Conservation (phyloP, 2,113 vertebrate species). For the Scomber colias region DNA sequence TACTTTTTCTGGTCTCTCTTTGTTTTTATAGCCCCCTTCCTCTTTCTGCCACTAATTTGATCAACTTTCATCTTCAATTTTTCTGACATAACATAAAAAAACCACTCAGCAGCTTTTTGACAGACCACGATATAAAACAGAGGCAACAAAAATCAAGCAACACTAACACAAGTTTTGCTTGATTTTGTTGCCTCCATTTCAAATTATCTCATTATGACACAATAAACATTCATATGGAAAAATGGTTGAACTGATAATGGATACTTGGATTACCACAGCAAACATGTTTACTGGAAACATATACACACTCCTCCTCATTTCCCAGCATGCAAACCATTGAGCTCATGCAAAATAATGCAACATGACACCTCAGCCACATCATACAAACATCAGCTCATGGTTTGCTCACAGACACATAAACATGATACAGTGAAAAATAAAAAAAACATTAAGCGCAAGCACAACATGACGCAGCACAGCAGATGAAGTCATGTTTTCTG, state of each 20-base stretch:
- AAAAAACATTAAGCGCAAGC: neutral
- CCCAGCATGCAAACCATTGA: conserved; percentile 22
- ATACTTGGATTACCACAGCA: neutral
- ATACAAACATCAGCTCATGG: conserved; percentile 4
- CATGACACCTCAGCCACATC: neutral
- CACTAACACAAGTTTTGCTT: too few species aligned
- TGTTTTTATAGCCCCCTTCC: neutral
- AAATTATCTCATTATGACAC: too few species aligned
- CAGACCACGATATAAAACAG: too few species aligned
- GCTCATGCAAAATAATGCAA: conserved; percentile 25
- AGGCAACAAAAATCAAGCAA: too few species aligned
- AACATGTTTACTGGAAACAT: neutral
- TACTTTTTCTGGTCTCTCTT: neutral
- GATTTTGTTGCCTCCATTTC: too few species aligned
- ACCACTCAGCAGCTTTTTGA: too few species aligned
- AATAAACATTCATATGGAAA: too few species aligned
- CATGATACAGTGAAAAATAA: neutral
- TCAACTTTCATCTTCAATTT: neutral
- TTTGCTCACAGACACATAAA: neutral
- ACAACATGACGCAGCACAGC: neutral
- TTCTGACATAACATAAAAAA: too few species aligned
- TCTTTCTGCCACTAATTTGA: neutral
- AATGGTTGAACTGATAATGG: too few species aligned
- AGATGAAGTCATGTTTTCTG: neutral
- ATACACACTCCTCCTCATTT: neutral